Base-by-base conservation (phyloP, 2,888 invertebrate species). In the Eilema depressum region DNA sequence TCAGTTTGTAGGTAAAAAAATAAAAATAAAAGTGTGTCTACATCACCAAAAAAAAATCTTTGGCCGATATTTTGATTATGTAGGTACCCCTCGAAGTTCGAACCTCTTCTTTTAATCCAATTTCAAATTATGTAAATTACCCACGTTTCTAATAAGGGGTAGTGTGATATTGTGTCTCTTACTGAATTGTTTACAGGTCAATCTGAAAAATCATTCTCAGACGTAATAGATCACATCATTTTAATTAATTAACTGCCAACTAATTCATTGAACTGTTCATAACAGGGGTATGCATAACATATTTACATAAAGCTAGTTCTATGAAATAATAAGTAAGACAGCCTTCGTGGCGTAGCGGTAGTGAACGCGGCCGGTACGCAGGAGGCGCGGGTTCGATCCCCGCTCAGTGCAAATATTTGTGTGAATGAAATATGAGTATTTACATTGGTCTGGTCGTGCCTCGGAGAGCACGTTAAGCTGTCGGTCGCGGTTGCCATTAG, bases 1-100 rank as follows among this genome's bases (percentile, higher is more conserved):
- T 66, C 25, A 59, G 26, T 30, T 66, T 66, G 25, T 28, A 25
- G 26, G 30, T 33, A 66, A 57, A 57, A 25, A 66, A 12, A n/a
- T 53, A 28, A 30, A 8, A n/a, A 0, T n/a, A 4, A 4, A 2
- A n/a, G 0, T 53, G n/a, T 64, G 64, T 64, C 53, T 53, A n/a
- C 53, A 53, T 28, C 0, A 30, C 20, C 3, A 60, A 28, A 28
- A 7, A 53, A 53, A n/a, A 53, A 1, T 47, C 20, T 1, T 47
- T 7, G 47, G 8, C 33, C 10, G 33, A 33, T 33, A 33, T 8
- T 3, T 33, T 8, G 33, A 8, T 8, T 33, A 33, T 8, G 33
- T 33, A 4, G 10, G 33, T 33, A 33, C 33, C 33, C 33, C 2
- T 37, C 33, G 12, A 37, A 2, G 11, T 37, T 37, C 12, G 12